Base-by-base conservation (phyloP, 2,888 invertebrate species). In the Tyria jacobaeae region DNA sequence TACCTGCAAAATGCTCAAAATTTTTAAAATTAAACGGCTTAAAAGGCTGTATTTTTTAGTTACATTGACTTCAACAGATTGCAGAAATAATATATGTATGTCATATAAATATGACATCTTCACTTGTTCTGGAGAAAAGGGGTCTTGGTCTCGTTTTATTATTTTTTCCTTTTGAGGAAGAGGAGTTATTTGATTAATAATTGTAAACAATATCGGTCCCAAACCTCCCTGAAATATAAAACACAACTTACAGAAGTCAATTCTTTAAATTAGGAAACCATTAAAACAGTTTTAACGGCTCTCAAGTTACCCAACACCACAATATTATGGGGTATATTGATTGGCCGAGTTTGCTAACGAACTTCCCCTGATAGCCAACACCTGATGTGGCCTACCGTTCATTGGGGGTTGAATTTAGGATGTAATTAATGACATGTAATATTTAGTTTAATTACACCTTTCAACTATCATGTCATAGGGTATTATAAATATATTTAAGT, bases 271-370 rank as follows among this genome's bases (percentile, higher is more conserved):
- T 17, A 6, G 31, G 27, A 21, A 39, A 27, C 65, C 44, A 75
- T 71, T 75, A 69, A 63, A 63, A 68, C 68, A 71, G 75, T 67
- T 77, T 71, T 69, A 75, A 77, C 62, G 60, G 48, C 47, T 5
- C 51, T 59, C 48, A 48, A 27, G 62, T 49, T 63, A 74, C 57
- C 70, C 35, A 50, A 60, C 49, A 64, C 71, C 55, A 66, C 63
- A 34, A 41, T 44, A 59, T 60, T 61, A 73, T 50, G 41, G 47
- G 62, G 59, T 35, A 60, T 66, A 70, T 70, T 65, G 68, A 70
- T 70, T 53, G 44, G 58, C 14, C 1, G 70, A 77, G 53, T 77
- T 74, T 41, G 37, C 35, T 49, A 39, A 50, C 50, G 49, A 57
- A 57, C 39, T 50, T 57, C 1, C 27, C 14, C 41, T 31, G 60